phyloP scores from a whole-genome alignment of 1,140 invertebrate species.

The Drosophila bocqueti region DNA sequence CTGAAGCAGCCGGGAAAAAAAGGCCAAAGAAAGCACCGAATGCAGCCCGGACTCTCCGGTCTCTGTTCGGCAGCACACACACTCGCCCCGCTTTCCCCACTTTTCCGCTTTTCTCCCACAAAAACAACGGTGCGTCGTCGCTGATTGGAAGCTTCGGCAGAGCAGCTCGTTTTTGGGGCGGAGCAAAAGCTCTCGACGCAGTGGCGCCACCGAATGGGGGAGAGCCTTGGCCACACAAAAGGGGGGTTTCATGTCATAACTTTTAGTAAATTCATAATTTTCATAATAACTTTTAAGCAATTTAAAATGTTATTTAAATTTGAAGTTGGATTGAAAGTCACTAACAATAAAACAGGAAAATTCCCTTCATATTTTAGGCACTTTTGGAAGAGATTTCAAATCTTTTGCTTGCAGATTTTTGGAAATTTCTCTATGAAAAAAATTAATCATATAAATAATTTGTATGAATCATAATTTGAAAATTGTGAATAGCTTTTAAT shows the following conservation, averaged over 20 bases:
- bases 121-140: conserved; percentile 45
- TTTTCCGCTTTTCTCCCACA: conserved; percentile 46
- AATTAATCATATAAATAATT: neutral
- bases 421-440: neutral
- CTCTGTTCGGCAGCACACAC: conserved; percentile 27
- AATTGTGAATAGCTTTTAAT: neutral
- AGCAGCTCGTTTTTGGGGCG: conserved; percentile 69
- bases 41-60: conserved; percentile 29
- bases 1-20: conserved; percentile 19
- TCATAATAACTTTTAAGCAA: neutral
- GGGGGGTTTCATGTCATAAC: conserved; percentile 1
- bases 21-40: conserved; percentile 43
- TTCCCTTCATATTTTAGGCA: too few species aligned
- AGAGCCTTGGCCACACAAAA: neutral
- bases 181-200: conserved; percentile 69
- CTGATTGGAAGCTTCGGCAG: conserved; percentile 78
- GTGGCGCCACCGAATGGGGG: conserved; percentile 57
- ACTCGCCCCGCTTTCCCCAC: conserved; percentile 26
- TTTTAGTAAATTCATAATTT: conserved; percentile 2
- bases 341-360: too few species aligned
- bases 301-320: neutral
- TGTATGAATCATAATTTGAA: neutral
- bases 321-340: neutral
- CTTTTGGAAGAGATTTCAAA: neutral
- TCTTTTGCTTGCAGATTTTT: neutral